Percentiles rank a stretch among this genome's conserved stretches.
These are phyloP conservation scores for Drosophila orosa DNA, from an alignment of 1,140 invertebrate genomes.

Conservation along the genomic window DNA sequence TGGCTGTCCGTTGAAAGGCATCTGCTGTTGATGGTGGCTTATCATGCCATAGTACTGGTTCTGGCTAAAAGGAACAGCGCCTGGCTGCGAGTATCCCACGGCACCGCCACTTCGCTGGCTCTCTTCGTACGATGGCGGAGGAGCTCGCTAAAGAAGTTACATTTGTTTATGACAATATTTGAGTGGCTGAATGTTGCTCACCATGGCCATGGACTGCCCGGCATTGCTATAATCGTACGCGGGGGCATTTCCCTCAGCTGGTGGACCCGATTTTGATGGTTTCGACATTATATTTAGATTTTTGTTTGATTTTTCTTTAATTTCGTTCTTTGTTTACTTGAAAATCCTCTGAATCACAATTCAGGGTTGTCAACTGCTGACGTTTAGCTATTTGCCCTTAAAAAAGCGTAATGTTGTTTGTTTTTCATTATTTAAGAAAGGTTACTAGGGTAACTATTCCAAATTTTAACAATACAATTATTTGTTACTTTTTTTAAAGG, in stretches of 20 bases:
- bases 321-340: slow-evolving; percentile 38
- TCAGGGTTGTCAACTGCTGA: slow-evolving; percentile 19
- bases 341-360: slow-evolving; percentile 22
- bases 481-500: not conserved
- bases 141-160: slow-evolving; percentile 52
- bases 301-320: not conserved
- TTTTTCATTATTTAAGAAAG: not conserved
- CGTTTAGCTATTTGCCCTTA: not conserved
- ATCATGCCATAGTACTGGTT: slow-evolving; percentile 76
- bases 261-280: slow-evolving; percentile 15
- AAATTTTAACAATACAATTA: too few relatives aligned
- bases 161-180: too few relatives aligned
- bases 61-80: slow-evolving; percentile 21
- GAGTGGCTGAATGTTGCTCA: slow-evolving; percentile 7
- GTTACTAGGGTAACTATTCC: not conserved
- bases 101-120: slow-evolving; percentile 50
- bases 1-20: slow-evolving; percentile 28
- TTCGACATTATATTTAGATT: slow-evolving; percentile 30
- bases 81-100: slow-evolving; percentile 14
- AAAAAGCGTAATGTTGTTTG: not conserved
- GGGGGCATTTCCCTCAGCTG: slow-evolving; percentile 21
- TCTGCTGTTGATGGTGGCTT: slow-evolving; percentile 59
- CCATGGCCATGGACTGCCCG: slow-evolving; percentile 54
- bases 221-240: slow-evolving; percentile 8
- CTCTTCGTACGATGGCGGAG: slow-evolving; percentile 77